Base-by-base conservation (phyloP, 2,888 invertebrate species). In the Mechanitis messenoides region DNA sequence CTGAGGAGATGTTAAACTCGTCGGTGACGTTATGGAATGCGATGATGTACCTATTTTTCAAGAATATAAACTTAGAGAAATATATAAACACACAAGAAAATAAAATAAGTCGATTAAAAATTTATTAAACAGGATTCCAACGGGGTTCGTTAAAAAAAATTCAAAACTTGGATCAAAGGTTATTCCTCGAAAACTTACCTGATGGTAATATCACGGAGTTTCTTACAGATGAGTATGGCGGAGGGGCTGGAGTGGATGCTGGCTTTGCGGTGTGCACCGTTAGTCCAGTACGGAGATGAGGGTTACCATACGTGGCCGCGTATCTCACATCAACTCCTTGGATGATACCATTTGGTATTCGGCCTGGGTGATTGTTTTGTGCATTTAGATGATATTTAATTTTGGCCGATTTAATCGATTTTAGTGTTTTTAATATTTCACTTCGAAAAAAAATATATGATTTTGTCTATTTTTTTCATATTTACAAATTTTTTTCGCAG, bases 301-400 rank as follows among this genome's bases (percentile, higher is more conserved):
- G 97, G 84, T 97, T 97, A 61, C 96, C 95, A 77, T 97, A 97
- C 4, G 95, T 94, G 59, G 97, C 97, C 56, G 96, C 96, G 81
- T 95, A 97, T 68, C 96, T 91, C 1, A 96, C 96, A 81, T 97
- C 97, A 38, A 97, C 94, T 35, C 90, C 89, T 55, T 88, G 86
- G 38, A 90, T 78, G 3, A 89, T 76, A 11, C 87, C 85, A 2
- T 89, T 89, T 46, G 87, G 87, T 56, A 87, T 72, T 45, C 88
- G 75, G 47, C 68, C 79, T 50, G 50, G 3, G n/a, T 42, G 7
- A 42, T 42, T 42, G 7, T 7, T 11, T 42, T 9, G 9, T 9
- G 6, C 7, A 9, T 42, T 9, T 42, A 3, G 9, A 9, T 42
- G 42, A 42, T 42, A 42, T 42, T 42, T 3, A 9, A 9, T 5